Percentiles rank a stretch among this genome's conserved stretches.
phyloP scores from a whole-genome alignment of 2,888 invertebrate species.

The Linnaemya vulpina region DNA sequence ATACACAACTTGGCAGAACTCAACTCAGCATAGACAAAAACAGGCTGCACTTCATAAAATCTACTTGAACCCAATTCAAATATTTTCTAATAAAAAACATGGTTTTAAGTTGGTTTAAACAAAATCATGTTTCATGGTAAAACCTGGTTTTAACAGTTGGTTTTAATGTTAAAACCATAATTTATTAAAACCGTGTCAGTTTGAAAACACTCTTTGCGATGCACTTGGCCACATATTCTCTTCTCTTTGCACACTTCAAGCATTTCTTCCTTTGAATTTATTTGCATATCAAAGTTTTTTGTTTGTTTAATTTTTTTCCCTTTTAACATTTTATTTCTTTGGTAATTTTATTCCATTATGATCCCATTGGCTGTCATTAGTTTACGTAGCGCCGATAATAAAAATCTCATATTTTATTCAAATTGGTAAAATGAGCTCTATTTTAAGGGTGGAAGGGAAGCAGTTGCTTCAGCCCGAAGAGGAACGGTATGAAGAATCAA shows the following conservation, averaged over 20 bases:
- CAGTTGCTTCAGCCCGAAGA: neutral
- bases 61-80: no score
- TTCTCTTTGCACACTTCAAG: neutral
- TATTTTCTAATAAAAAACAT: no score
- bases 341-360: conserved; percentile 52
- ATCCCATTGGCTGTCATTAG: conserved; percentile 68
- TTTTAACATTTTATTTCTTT: conserved; percentile 5
- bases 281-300: conserved; percentile 22
- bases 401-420: conserved; percentile 81
- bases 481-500: conserved; percentile 2
- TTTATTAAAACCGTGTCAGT: no score
- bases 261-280: neutral
- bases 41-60: no score
- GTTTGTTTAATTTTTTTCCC: conserved; percentile 22
- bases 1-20: no score
- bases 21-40: no score
- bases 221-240: neutral
- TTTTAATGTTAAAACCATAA: no score
- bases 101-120: no score
- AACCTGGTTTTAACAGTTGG: no score
- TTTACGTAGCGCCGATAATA: conserved; percentile 75
- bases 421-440: conserved; percentile 79
- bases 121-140: no score
- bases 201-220: no score
- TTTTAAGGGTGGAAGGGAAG: conserved; percentile 51